phyloP scores from a whole-genome alignment of 1,140 invertebrate species.

The Plodia interpunctella region DNA sequence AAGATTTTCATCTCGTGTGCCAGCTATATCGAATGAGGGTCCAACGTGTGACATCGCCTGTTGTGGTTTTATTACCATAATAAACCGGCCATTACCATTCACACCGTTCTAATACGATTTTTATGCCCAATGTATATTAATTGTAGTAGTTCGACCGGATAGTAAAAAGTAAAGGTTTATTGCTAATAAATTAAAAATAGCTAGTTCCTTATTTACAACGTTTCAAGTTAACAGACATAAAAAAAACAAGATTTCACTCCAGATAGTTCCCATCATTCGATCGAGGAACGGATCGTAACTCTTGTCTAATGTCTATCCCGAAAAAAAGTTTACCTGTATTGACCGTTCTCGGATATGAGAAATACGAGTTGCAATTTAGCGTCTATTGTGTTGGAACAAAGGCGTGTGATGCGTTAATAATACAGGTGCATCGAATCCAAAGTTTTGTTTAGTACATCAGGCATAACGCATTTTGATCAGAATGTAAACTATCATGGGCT shows the following conservation, averaged over 20 bases:
- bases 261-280: slow-evolving; percentile 4
- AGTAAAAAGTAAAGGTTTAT: slow-evolving; percentile 53
- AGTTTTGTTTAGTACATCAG: slow-evolving; percentile 39
- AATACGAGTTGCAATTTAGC: slow-evolving; percentile 67
- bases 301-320: slow-evolving; percentile 11
- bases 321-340: slow-evolving; percentile 48
- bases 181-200: slow-evolving; percentile 36
- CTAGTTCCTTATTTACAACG: slow-evolving; percentile 26
- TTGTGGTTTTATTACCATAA: slow-evolving; percentile 47
- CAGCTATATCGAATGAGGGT: slow-evolving; percentile 1
- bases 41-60: slow-evolving; percentile 36
- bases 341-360: slow-evolving; percentile 43
- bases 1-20: background rate
- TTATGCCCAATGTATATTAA: slow-evolving; percentile 54
- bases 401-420: slow-evolving; percentile 67
- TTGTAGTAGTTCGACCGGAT: slow-evolving; percentile 46
- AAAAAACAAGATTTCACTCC: background rate
- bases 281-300: slow-evolving; percentile 15
- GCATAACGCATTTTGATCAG: slow-evolving; percentile 9
- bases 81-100: slow-evolving; percentile 54
- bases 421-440: slow-evolving; percentile 63
- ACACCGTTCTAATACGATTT: slow-evolving; percentile 56
- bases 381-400: slow-evolving; percentile 67
- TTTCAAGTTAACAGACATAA: slow-evolving; percentile 20
- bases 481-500: background rate